These are phyloP conservation scores for Merops nubicus DNA, from an alignment of 2,113 vertebrate species.

Conservation along the genomic window DNA sequence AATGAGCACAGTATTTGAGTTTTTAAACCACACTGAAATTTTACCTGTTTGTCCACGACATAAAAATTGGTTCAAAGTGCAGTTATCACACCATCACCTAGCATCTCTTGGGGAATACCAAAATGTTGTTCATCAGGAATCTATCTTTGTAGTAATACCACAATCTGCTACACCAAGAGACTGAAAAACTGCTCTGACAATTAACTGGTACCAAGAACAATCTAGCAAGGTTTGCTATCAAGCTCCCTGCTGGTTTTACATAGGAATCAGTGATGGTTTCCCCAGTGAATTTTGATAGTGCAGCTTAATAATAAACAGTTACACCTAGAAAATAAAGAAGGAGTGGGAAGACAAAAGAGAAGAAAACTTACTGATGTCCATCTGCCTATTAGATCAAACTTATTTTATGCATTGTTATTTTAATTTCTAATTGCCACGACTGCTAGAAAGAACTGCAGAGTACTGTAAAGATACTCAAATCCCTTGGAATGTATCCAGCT, in stretches of 20 bases:
- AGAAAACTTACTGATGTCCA: background rate
- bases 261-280: background rate
- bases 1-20: background rate
- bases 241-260: background rate
- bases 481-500: background rate
- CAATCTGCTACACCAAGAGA: background rate
- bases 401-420: background rate
- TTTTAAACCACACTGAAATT: background rate
- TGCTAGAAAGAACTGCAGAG: background rate
- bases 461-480: background rate
- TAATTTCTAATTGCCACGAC: background rate
- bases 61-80: background rate
- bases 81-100: background rate
- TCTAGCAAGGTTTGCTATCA: background rate
- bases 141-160: background rate
- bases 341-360: background rate
- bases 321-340: background rate
- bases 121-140: fast-evolving
- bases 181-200: background rate
- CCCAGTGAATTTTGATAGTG: background rate
- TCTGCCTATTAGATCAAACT: background rate
- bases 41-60: background rate
- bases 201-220: background rate
- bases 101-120: background rate
- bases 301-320: background rate